These are phyloP conservation scores for Kryptopterus vitreolus DNA, from an alignment of 2,797 vertebrate species.

Conservation along the genomic window DNA sequence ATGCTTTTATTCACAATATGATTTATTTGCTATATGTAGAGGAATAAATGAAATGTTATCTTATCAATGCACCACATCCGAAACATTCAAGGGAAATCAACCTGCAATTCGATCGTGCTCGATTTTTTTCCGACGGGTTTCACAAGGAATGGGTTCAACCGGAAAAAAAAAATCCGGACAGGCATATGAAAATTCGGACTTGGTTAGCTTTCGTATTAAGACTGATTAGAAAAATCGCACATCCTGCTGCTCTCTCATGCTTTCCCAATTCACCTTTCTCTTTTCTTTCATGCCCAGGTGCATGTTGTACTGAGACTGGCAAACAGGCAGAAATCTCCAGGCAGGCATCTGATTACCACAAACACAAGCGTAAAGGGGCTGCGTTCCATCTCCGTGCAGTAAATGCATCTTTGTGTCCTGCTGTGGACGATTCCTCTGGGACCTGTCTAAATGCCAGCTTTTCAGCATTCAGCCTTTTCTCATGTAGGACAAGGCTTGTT, in stretches of 20 bases:
- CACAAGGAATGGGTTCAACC: background rate
- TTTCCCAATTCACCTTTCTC: background rate
- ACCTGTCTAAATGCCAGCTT: slow-evolving; percentile 58
- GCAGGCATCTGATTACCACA: slow-evolving; percentile 47
- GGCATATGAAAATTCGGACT: background rate
- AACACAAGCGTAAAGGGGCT: slow-evolving; percentile 34
- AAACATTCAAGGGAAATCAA: background rate
- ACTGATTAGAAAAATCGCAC: background rate
- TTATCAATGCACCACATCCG: background rate
- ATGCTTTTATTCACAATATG: background rate
- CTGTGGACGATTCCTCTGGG: slow-evolving; percentile 41
- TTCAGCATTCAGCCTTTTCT: slow-evolving; percentile 55
- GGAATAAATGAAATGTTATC: background rate
- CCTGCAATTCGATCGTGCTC: background rate
- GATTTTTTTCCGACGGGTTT: background rate
- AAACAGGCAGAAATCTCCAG: slow-evolving; percentile 28
- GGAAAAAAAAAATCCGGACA: too few relatives aligned
- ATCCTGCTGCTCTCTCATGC: background rate
- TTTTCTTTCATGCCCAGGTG: slow-evolving; percentile 31
- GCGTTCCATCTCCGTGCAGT: slow-evolving; percentile 39
- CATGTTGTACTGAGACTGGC: slow-evolving; percentile 13
- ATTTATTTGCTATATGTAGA: too few relatives aligned
- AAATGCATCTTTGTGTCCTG: slow-evolving; percentile 59
- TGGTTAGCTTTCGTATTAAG: background rate
- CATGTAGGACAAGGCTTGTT: slow-evolving; percentile 48